phyloP scores from a whole-genome alignment of 2,797 vertebrate genomes.

The Diceros bicornis region DNA sequence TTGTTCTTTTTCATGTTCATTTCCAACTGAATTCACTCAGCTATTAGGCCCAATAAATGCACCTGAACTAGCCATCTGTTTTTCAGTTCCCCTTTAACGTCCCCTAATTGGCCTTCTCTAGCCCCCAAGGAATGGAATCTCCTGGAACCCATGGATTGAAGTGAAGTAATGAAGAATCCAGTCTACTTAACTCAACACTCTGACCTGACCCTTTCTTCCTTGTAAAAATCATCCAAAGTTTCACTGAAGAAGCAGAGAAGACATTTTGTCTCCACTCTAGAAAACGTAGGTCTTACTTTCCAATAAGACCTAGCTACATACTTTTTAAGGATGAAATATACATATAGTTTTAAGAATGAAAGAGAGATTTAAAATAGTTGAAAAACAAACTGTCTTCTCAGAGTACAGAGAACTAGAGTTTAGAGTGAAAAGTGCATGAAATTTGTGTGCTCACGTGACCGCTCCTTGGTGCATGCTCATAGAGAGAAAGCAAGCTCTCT shows the following conservation, averaged over 20 bases:
- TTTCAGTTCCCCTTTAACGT: neutral
- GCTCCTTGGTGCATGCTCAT: accelerated
- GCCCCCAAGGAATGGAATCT: neutral
- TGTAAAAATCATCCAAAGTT: neutral
- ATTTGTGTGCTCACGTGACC: neutral
- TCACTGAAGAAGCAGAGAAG: neutral
- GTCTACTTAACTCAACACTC: neutral
- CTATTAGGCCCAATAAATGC: neutral
- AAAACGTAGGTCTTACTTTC: constrained; percentile 12
- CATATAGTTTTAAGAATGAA: neutral
- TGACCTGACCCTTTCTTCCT: neutral
- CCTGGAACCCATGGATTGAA: neutral
- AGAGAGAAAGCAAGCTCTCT: neutral
- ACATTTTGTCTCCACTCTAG: neutral
- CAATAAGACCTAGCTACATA: neutral
- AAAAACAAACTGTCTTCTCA: neutral
- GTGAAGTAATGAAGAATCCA: neutral
- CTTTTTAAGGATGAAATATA: neutral
- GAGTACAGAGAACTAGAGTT: neutral
- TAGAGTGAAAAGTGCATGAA: neutral
- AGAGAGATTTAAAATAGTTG: neutral
- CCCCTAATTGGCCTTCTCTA: neutral
- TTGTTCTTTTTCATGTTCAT: neutral
- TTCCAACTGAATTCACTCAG: neutral
- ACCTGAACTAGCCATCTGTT: neutral